Base-by-base conservation (phyloP, 1,140 invertebrate genomes). In the Zophobas morio region DNA sequence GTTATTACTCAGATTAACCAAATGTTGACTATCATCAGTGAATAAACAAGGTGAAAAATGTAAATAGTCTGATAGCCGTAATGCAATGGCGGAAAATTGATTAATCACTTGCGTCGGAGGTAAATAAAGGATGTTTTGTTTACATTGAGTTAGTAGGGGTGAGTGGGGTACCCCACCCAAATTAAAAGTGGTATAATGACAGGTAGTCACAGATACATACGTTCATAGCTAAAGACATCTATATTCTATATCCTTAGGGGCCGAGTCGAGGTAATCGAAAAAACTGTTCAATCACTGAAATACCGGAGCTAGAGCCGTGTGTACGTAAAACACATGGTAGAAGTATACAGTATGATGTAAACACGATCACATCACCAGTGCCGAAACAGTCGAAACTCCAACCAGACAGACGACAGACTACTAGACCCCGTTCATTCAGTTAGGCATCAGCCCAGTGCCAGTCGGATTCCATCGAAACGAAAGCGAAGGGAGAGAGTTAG, bases 381-480 rank as follows among this genome's bases (percentile, higher is more conserved):
- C 46, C 75, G 49, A 76, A 76, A 66, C 75, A 76, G 63, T 56
- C 75, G 47, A 75, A 66, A 63, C 54, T 63, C 54, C 51, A 63
- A 71, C 70, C 74, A 79, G 78, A 79, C 78, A 79, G 74, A 51
- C 74, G 74, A 79, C 78, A 76, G 74, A 79, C 78, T 75, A 71
- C 63, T 76, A 53, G 63, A 60, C 49, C 60, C 60, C 60, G 60
- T 66, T 66, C 60, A 66, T 66, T 66, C 60, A 66, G 42, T 66
- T 66, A 66, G 39, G 42, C 60, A 47, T 66, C 37, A 66, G 60
- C 60, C 60, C 71, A 73, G 49, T 73, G 35, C 53, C 75, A 76
- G 75, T 76, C 74, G 78, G 70, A 79, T 79, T 73, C 74, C 75
- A 66, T 76, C 75, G 74, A 79, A 78, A 79, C 71, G 78, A 79